Percentiles rank a stretch among this genome's conserved stretches.
Conservation (phyloP, 2,888 invertebrate species). For the Hetaerina titia region DNA sequence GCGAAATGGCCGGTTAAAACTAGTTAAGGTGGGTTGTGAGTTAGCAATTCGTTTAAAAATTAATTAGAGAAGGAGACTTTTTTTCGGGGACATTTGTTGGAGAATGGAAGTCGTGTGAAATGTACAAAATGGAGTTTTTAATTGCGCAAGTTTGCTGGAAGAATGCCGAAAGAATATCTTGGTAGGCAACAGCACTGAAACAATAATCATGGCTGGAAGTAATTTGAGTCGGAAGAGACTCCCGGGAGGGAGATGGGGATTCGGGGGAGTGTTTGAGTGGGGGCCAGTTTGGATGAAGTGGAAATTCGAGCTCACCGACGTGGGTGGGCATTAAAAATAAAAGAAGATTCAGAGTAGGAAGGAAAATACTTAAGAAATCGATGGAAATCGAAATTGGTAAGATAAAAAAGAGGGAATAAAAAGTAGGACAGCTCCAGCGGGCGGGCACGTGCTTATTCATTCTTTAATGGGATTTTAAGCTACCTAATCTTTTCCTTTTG, state of each 20-base stretch:
- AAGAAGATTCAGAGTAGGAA: background rate
- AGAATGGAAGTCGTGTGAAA: background rate
- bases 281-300: background rate
- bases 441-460: background rate
- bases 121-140: background rate
- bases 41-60: background rate
- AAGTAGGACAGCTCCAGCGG: background rate
- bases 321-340: background rate
- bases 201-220: background rate
- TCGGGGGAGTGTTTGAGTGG: background rate
- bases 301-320: background rate
- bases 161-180: background rate
- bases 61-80: background rate
- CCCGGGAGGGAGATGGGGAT: background rate
- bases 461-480: background rate
- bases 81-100: no score
- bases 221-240: background rate
- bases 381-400: constrained; percentile 6
- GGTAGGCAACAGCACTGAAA: background rate
- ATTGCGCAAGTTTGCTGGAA: background rate
- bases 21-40: background rate
- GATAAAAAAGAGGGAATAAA: background rate
- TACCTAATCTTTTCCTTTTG: background rate
- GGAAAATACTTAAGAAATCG: background rate
- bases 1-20: background rate